Conservation (phyloP, 2,797 vertebrate genomes). For the Ptychobarbus kaznakovi region DNA sequence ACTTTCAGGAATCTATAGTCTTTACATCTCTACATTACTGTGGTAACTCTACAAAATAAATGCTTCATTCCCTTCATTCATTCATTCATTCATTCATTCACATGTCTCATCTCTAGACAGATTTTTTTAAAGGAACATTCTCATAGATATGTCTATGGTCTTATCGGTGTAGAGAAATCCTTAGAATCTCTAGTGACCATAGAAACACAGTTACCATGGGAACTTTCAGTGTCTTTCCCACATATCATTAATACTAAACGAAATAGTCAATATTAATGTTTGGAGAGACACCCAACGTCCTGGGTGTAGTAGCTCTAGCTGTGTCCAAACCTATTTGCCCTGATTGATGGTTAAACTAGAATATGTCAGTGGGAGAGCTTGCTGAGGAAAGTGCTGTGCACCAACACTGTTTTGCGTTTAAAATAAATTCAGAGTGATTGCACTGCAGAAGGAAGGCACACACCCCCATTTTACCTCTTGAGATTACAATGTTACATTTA, state of each 20-base stretch:
- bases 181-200: conserved; percentile 47
- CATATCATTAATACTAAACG: conserved; percentile 30
- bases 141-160: neutral
- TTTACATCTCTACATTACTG: neutral
- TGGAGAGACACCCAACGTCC: neutral
- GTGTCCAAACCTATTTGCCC: neutral
- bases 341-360: conserved; percentile 13
- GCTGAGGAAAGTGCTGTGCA: neutral
- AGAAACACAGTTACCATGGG: conserved; percentile 55
- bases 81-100: too few species aligned
- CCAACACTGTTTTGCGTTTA: neutral
- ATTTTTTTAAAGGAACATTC: neutral
- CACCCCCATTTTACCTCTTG: neutral
- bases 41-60: neutral
- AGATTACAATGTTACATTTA: conserved; percentile 6
- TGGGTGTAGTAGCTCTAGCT: neutral
- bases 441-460: conserved; percentile 8
- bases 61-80: too few species aligned
- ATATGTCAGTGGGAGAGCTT: conserved; percentile 9
- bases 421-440: conserved; percentile 8
- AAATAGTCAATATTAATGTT: neutral
- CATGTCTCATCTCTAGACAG: neutral
- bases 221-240: conserved; percentile 28
- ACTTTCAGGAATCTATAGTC: neutral
- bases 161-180: conserved; percentile 1